Evolutionary conservation across 1,140 invertebrate species (phyloP), one percentile per base, ranked within the genome.

Genomic region (Trichonephila clavata): DNA sequence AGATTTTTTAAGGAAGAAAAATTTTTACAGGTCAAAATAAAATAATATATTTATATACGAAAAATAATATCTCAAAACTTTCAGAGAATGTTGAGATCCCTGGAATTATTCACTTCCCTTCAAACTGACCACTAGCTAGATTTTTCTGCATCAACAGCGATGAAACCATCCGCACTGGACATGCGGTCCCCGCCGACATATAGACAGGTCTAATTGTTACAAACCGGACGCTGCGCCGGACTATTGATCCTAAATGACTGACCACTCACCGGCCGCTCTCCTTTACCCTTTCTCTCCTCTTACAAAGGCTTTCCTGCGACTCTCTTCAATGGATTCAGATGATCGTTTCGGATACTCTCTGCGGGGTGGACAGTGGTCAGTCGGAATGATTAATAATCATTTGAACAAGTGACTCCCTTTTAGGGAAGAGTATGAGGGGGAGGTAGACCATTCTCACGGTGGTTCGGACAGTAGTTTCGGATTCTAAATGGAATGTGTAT

Each of bases 181-280:
- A 24, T 50, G 6, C 6, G 21, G 13, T 20, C 84, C 60, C 8
- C n/a, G 43, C 6, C 43, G 43, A 50, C 10, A 57, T n/a, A 59
- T 1, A 63, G 65, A 65, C 39, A 89, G 50, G 88, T 90, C 88
- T 90, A 90, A 90, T 90, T 90, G 88, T 80, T 60, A 90, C 88
- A 90, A 90, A 90, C 39, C 65, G 88, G 71, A 27, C 59, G 39
- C 61, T 63, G 24, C 21, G 84, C 32, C 32, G 65, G 63, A 59
- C 18, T 14, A 84, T 91, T 43, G 77, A 91, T 60, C 32, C 20
- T 84, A 91, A 50, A 91, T 84, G 59, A 91, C 90, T 81, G 80
- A 91, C 87, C 87, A 59, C 65, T 90, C 87, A 20, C 59, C 43
- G 88, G 43, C 77, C 68, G 32, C 88, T 27, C 20, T n/a, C 27